Conservation (phyloP, 1,140 invertebrate species). For the Drosophila virilis region DNA sequence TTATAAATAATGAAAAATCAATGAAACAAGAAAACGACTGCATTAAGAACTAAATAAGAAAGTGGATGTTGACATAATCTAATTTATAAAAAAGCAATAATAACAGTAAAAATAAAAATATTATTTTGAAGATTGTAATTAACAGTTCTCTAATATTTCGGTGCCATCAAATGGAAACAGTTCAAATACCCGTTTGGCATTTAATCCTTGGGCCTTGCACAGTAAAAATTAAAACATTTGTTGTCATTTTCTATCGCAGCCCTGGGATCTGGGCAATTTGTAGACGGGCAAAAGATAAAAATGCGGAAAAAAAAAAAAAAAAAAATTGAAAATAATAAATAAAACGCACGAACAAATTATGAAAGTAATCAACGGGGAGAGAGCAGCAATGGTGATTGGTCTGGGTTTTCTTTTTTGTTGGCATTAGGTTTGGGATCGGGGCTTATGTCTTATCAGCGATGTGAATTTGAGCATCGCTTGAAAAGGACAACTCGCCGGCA, state of each 20-base stretch:
- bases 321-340: conserved; percentile 47
- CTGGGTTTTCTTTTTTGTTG: neutral
- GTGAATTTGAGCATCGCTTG: conserved; percentile 65
- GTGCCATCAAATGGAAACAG: neutral
- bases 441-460: conserved; percentile 69
- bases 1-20: no score
- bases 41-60: no score
- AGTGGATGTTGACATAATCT: no score
- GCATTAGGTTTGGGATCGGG: conserved; percentile 6
- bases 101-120: neutral
- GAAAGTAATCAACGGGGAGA: conserved; percentile 41
- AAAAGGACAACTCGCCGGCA: conserved; percentile 51
- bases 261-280: conserved; percentile 62
- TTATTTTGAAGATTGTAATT: neutral
- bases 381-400: conserved; percentile 9
- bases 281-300: conserved; percentile 61
- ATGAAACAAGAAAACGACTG: no score
- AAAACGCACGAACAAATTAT: conserved; percentile 53
- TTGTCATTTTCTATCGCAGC: conserved; percentile 71
- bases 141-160: neutral
- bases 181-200: conserved; percentile 6
- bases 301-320: conserved; percentile 33
- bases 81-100: no score
- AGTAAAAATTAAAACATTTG: conserved; percentile 73
- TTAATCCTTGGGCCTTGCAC: conserved; percentile 19